Conservation (phyloP, 2,888 invertebrate species). For the Eristalis tenax region DNA sequence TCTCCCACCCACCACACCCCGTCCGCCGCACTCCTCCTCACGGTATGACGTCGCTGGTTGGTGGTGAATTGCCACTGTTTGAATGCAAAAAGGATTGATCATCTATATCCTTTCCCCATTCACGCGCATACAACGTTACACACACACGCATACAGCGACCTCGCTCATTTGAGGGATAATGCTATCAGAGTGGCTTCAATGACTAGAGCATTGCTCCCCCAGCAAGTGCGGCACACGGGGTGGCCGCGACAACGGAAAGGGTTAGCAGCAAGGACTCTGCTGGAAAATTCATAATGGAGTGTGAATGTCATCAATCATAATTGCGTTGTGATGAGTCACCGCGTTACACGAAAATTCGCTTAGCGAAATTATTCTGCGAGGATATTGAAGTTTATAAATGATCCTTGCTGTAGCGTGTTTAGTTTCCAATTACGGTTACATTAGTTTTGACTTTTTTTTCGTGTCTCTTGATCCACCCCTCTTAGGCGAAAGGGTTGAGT, state of each 20-base stretch:
- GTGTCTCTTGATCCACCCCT: background rate
- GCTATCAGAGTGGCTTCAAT: slow-evolving; percentile 42
- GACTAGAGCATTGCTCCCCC: slow-evolving; percentile 19
- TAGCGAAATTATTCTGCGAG: slow-evolving; percentile 50
- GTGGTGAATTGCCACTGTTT: slow-evolving; percentile 19
- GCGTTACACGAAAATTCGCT: slow-evolving; percentile 66
- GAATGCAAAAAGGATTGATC: slow-evolving; percentile 64
- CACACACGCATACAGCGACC: background rate
- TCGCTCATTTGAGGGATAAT: slow-evolving; percentile 43
- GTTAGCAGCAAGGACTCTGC: slow-evolving; percentile 21
- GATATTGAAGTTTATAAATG: slow-evolving; percentile 65
- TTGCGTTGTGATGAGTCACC: slow-evolving; percentile 67
- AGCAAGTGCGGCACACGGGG: background rate
- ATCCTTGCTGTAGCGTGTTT: slow-evolving; percentile 52
- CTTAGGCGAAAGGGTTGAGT: background rate
- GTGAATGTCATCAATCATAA: slow-evolving; percentile 69
- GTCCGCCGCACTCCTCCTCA: background rate
- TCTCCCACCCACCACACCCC: no score
- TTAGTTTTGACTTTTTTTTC: slow-evolving; percentile 34
- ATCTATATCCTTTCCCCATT: slow-evolving; percentile 50
- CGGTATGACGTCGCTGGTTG: background rate
- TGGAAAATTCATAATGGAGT: slow-evolving; percentile 65
- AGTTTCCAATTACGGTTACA: slow-evolving; percentile 64
- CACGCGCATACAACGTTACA: slow-evolving; percentile 2
- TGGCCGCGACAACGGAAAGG: slow-evolving; percentile 34